Conservation (phyloP, 37 sponge, comb jelly and placozoan species). For the Diacarnus erythraeanus region DNA sequence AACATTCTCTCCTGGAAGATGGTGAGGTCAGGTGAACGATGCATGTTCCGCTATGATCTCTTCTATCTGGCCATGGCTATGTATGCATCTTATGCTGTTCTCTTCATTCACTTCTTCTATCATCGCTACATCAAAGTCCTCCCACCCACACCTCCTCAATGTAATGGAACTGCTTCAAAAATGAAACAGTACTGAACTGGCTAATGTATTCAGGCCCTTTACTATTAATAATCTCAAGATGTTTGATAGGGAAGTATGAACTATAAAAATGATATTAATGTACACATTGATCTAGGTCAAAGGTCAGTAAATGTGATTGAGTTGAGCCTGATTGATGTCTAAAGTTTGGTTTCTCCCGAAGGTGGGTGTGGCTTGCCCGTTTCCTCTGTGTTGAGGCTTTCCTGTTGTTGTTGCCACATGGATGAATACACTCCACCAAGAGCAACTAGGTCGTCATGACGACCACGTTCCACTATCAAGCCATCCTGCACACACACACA, state of each 20-base stretch:
- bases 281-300: too few species aligned
- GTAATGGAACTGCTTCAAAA: not conserved
- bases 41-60: slow-evolving; percentile 30
- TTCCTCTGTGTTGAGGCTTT: slow-evolving; percentile 33
- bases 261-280: too few species aligned
- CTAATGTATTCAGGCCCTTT: too few species aligned
- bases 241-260: too few species aligned
- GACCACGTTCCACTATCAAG: slow-evolving; percentile 66
- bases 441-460: slow-evolving; percentile 78
- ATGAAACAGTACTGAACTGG: not conserved
- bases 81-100: slow-evolving; percentile 79
- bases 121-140: slow-evolving; percentile 46
- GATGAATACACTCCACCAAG: slow-evolving; percentile 72
- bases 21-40: not conserved
- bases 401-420: slow-evolving; percentile 94
- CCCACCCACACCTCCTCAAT: not conserved
- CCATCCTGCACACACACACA: slow-evolving; percentile 57
- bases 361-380: not conserved
- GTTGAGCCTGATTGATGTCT: not conserved
- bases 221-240: too few species aligned
- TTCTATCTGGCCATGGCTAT: slow-evolving; percentile 43
- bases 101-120: slow-evolving; percentile 78
- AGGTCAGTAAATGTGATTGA: too few species aligned
- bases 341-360: not conserved
- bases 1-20: slow-evolving; percentile 1